These are phyloP conservation scores for Glossophaga mutica DNA, from an alignment of 2,797 vertebrate genomes.

Conservation along the genomic window DNA sequence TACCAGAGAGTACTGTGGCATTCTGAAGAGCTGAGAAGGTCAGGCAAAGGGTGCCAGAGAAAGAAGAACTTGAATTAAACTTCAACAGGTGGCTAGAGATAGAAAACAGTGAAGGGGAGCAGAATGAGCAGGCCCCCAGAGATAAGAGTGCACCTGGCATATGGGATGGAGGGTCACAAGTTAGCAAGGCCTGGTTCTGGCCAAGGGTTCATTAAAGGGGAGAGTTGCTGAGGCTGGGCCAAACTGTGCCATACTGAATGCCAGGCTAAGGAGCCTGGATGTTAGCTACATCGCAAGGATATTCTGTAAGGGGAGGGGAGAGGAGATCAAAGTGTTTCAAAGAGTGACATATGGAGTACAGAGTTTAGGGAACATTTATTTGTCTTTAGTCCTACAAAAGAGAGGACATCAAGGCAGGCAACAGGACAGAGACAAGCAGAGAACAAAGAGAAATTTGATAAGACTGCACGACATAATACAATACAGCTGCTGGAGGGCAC, in stretches of 20 bases:
- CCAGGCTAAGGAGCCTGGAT: neutral
- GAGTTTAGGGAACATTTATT: neutral
- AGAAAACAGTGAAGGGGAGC: neutral
- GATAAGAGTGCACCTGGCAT: neutral
- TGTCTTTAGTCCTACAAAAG: neutral
- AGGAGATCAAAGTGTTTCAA: neutral
- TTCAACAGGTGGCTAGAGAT: neutral
- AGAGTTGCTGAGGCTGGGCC: neutral
- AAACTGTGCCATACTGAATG: neutral
- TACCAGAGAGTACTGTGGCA: neutral
- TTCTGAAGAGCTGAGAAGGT: neutral
- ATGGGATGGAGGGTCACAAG: accelerated
- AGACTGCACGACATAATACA: neutral
- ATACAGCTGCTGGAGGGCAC: accelerated
- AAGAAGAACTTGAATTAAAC: neutral
- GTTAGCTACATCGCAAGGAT: neutral
- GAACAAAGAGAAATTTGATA: neutral
- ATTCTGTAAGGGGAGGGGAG: neutral
- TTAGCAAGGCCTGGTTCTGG: neutral
- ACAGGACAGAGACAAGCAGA: neutral
- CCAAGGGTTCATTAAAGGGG: neutral
- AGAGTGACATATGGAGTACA: neutral
- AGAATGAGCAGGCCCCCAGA: neutral
- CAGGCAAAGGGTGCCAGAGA: neutral
- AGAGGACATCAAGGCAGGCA: neutral